Percentiles rank a stretch among this genome's conserved stretches.
Evolutionary conservation across 2,113 vertebrate genomes (phyloP).

Genomic region (Scomber japonicus): DNA sequence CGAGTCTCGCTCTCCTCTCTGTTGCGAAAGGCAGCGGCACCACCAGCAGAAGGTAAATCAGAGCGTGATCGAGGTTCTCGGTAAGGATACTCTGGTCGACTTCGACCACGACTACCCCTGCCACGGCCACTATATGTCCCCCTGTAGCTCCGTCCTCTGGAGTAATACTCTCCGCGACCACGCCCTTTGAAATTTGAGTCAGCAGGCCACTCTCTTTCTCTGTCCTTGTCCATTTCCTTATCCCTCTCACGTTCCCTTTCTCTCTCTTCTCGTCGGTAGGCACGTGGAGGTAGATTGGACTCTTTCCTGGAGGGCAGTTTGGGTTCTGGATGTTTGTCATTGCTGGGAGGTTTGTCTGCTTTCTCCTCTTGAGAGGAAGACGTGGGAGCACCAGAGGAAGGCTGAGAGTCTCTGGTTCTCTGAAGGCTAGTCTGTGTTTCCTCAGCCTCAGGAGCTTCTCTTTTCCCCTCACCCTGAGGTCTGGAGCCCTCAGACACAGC

Average conservation of each 20-base stretch:
- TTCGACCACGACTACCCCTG: conserved; percentile 91
- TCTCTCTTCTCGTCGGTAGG: conserved; percentile 92
- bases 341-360: conserved; percentile 82
- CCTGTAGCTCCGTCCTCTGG: conserved; percentile 94
- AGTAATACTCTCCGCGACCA: conserved; percentile 96
- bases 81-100: conserved; percentile 92
- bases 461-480: conserved; percentile 70
- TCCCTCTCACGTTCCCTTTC: conserved; percentile 92
- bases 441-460: conserved; percentile 68
- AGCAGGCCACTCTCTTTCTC: conserved; percentile 92
- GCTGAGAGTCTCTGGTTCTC: conserved; percentile 77
- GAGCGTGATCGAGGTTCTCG: conserved; percentile 90
- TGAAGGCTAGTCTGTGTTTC: conserved; percentile 43
- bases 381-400: conserved; percentile 65
- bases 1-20: conserved; percentile 97
- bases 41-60: conserved; percentile 84
- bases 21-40: conserved; percentile 84
- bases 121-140: conserved; percentile 94
- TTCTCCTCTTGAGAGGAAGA: conserved; percentile 89
- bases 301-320: conserved; percentile 87
- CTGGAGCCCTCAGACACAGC: conserved; percentile 82
- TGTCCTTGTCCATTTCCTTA: conserved; percentile 87
- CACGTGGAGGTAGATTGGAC: conserved; percentile 88
- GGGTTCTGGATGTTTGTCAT: conserved; percentile 89
- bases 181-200: conserved; percentile 93